Evolutionary conservation across 2,888 invertebrate species (phyloP).

Genomic region (Thera obeliscata): DNA sequence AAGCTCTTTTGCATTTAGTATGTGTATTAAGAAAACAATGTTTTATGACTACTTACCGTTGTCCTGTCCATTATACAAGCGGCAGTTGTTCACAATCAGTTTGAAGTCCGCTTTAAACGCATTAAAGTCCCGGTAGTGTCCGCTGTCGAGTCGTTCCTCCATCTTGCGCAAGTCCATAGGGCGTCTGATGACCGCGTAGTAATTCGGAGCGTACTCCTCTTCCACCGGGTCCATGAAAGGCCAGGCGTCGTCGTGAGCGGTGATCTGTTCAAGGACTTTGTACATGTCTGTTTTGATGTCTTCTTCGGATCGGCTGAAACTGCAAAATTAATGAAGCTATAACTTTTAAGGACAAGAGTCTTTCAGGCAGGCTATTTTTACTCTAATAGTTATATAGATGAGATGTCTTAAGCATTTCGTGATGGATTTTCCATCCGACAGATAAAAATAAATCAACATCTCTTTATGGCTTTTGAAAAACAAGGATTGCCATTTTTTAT

Average conservation of each 20-base stretch:
- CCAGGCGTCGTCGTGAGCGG: slow-evolving; percentile 96
- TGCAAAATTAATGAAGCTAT: slow-evolving; percentile 53
- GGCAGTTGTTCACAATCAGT: slow-evolving; percentile 96
- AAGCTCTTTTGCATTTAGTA: too few species aligned
- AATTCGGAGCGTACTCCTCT: slow-evolving; percentile 95
- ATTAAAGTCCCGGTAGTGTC: slow-evolving; percentile 90
- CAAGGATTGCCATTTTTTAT: too few species aligned
- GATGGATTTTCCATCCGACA: background rate
- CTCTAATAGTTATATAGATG: background rate
- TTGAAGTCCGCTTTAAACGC: slow-evolving; percentile 95
- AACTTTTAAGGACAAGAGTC: slow-evolving; percentile 3
- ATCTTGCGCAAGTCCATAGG: slow-evolving; percentile 96
- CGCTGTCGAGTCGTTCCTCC: slow-evolving; percentile 93
- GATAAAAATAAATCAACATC: too few species aligned
- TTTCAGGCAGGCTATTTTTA: background rate
- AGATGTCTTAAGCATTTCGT: background rate
- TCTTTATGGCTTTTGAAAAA: too few species aligned
- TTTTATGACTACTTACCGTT: slow-evolving; percentile 87
- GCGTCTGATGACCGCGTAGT: slow-evolving; percentile 88
- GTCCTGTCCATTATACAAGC: slow-evolving; percentile 95
- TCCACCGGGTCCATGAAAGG: slow-evolving; percentile 97
- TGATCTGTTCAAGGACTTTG: slow-evolving; percentile 94
- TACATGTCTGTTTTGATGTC: slow-evolving; percentile 95
- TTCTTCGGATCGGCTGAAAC: slow-evolving; percentile 92
- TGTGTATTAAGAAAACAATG: background rate